Evolutionary conservation across 2,113 vertebrate genomes (phyloP).

Genomic region (human): GRCh38 chr3:177081001-177081500

Average conservation of each 20-base stretch:
- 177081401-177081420: background rate
- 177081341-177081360: background rate
- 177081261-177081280: background rate
- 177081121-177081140: slow-evolving; percentile 44
- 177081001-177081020: background rate
- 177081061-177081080: slow-evolving; percentile 41
- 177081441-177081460: background rate
- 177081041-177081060: background rate
- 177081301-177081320: slow-evolving; percentile 11
- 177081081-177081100: slow-evolving; percentile 29
- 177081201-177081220: background rate
- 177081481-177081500: too few species aligned
- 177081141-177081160: background rate
- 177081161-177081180: background rate
- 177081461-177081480: background rate
- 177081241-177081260: background rate
- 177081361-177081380: background rate
- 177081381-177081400: background rate
- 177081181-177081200: slow-evolving; percentile 47
- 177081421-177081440: background rate
- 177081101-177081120: background rate
- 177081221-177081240: background rate
- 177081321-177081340: background rate
- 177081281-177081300: background rate
- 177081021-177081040: background rate